Percentiles rank a stretch among this genome's conserved stretches.
Conservation (phyloP, 2,888 invertebrate genomes). For the Hemicrepidius hirtus region DNA sequence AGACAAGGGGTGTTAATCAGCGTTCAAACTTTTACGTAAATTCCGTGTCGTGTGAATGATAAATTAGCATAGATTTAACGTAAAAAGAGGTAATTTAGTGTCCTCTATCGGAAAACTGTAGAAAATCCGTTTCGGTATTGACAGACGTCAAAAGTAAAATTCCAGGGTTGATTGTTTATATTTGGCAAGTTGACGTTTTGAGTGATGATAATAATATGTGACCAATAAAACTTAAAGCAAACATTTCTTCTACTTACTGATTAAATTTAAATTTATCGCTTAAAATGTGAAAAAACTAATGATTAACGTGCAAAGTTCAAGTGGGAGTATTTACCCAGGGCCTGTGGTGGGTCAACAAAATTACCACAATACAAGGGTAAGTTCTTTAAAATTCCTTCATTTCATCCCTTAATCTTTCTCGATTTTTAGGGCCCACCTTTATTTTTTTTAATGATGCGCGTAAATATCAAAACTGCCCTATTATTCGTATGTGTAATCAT, state of each 20-base stretch:
- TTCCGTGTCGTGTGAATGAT: too few relatives aligned
- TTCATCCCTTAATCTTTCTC: slow-evolving; percentile 2
- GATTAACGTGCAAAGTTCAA: slow-evolving; percentile 61
- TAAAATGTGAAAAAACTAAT: slow-evolving; percentile 60
- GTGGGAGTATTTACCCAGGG: slow-evolving; percentile 58
- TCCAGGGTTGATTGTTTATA: slow-evolving; percentile 16
- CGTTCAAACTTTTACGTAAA: too few relatives aligned
- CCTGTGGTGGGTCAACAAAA: slow-evolving; percentile 65
- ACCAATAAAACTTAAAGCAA: not conserved
- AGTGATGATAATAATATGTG: slow-evolving; percentile 2
- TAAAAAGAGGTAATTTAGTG: too few relatives aligned
- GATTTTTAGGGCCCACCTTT: slow-evolving; percentile 69
- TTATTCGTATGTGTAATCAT: slow-evolving; percentile 79
- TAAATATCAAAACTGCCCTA: slow-evolving; percentile 85
- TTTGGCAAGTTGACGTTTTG: slow-evolving; percentile 23
- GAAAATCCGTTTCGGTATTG: not conserved
- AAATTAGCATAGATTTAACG: too few relatives aligned
- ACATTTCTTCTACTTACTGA: not conserved
- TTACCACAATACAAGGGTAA: slow-evolving; percentile 66
- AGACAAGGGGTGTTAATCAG: too few relatives aligned
- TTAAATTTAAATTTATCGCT: slow-evolving; percentile 22
- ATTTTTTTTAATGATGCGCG: slow-evolving; percentile 81
- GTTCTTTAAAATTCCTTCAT: slow-evolving; percentile 19
- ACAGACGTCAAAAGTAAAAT: slow-evolving; percentile 3
- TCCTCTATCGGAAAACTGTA: too few relatives aligned